Base-by-base conservation (phyloP, 2,888 invertebrate genomes). In the Pyrgus malvae region DNA sequence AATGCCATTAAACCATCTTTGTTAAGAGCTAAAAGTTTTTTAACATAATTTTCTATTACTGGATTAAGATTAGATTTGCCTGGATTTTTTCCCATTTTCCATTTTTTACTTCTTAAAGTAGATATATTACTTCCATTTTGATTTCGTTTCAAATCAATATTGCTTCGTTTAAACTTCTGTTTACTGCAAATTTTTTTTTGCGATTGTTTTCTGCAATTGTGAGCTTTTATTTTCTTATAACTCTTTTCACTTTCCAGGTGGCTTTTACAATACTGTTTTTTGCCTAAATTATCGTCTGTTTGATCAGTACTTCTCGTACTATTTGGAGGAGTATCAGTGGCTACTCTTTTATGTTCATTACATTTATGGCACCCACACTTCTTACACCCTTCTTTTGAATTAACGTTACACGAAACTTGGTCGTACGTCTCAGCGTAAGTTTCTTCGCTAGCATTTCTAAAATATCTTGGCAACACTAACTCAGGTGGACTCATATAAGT, bases 401-500 rank as follows among this genome's bases (percentile, higher is more conserved):
- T 59, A 45, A 61, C 65, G 21, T 59, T 62, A 12, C 58, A 58
- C 42, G 53, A 57, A 59, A 62, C 56, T 11, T 70, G 62, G 37
- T 70, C 68, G 57, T 65, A 70, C 14, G 64, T 57, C 38, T 76
- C 72, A 40, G 76, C 69, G 55, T 68, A 69, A 16, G 68, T 66
- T 16, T 67, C 57, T 14, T 41, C 55, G 57, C 66, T 68, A 57
- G 71, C 66, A 14, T 65, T 65, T 67, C 62, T 80, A 31, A 88
- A 63, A 61, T 71, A 82, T 57, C 71, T 72, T 0, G 90, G 90
- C 51, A 86, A 60, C 8, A 90, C 74, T 58, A 80, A 65, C 57
- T 91, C 91, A 33, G 91, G 91, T 4, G 91, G 91, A 59, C 91
- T 91, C 89, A 91, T 82, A 58, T 91, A 91, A 0, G 90, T 81